Evolutionary conservation across 2,888 invertebrate genomes (phyloP).

Genomic region (Plebejus anna): DNA sequence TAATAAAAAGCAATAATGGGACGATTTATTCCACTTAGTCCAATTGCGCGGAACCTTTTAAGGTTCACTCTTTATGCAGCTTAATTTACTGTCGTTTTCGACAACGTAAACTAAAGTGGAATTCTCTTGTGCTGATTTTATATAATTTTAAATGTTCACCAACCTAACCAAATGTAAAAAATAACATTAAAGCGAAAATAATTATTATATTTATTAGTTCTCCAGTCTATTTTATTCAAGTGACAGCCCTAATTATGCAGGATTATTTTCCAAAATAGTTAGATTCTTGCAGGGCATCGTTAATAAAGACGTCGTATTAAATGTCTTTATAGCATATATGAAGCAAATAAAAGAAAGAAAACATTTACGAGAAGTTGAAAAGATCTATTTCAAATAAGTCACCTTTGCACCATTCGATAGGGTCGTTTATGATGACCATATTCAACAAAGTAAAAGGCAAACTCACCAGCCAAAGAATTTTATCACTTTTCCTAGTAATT

Average conservation of each 20-base stretch:
- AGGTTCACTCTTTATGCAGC: conserved; percentile 18
- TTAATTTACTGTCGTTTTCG: conserved; percentile 21
- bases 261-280: too few species aligned
- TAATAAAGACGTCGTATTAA: too few species aligned
- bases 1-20: conserved; percentile 23
- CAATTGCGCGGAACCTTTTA: conserved; percentile 23
- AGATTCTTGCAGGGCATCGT: too few species aligned
- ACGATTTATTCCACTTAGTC: conserved; percentile 23
- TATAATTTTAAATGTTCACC: neutral
- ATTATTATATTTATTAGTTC: too few species aligned
- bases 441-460: neutral
- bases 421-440: neutral
- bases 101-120: neutral
- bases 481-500: conserved; percentile 22
- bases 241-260: neutral
- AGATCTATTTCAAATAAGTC: neutral
- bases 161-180: neutral
- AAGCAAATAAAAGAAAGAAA: too few species aligned
- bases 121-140: neutral
- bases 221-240: too few species aligned
- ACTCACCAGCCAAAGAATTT: neutral
- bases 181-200: neutral
- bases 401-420: neutral
- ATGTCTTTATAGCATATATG: too few species aligned
- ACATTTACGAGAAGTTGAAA: neutral